Evolutionary conservation across 2,113 vertebrate genomes (phyloP), one percentile per base, ranked within the genome.

Genomic region (Meles meles): DNA sequence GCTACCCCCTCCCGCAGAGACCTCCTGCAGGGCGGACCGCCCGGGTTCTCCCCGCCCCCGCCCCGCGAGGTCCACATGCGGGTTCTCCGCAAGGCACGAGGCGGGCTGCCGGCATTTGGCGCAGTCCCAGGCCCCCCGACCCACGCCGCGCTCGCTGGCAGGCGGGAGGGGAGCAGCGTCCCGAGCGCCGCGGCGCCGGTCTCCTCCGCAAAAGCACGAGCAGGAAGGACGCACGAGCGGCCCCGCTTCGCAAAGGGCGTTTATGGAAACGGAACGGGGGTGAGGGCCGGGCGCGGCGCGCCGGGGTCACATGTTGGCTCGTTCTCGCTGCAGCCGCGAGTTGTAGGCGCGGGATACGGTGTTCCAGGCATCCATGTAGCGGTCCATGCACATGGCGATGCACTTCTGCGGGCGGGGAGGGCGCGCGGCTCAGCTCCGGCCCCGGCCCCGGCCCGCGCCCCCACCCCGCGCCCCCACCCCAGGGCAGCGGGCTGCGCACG

Each of bases 331-430:
- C 97, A 99, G 97, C 97, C 99, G 99, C 7, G 99, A 99, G 98
- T 99, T 99, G 98, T 99, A 99, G 39, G 99, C 99, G 55, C 99
- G 99, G 27, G 99, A 99, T 82, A 99, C 99, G 0, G 99, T 99
- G 98, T 99, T 99, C 99, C 99, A 99, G 89, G 99, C 98, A 34
- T 99, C 99, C 99, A 99, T 99, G 96, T 99, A 99, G 14, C 99
- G 99, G 98, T 99, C 99, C 99, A 99, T 99, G 85, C 99, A 99
- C 99, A 99, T 99, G 93, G 99, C 99, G 84, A 99, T 99, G 97
- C 99, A 99, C 95, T 99, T 99, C 99, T 99, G 98, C 8, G 76
- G 86, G n/a, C 5, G 23, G 42, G 15, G 11, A 34, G 2, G 29
- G 74, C 6, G 39, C 44, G 11, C 3, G 15, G 59, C 69, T 94